Evolutionary conservation across 2,888 invertebrate genomes (phyloP), one percentile per base, ranked within the genome.

Genomic region (Automeris io): DNA sequence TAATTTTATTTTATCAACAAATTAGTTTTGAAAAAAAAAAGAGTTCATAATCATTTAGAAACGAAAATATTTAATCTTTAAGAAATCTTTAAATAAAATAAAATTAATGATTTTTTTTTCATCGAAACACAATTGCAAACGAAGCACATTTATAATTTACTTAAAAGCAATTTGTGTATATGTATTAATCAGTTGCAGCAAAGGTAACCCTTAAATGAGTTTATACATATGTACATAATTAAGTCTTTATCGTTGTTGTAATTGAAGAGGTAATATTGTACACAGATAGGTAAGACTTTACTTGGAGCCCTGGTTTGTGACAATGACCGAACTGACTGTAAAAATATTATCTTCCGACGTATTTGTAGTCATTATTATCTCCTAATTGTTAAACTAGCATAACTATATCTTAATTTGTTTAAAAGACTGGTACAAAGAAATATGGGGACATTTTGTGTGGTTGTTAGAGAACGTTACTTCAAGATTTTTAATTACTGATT

Each of bases 201-300:
- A 16, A 16, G 13, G 29, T n/a, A n/a, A 29, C 13, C 29, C 16
- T 29, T 16, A 29, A 29, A 13, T 29, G 29, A 29, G 26, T 26
- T 26, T 13, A 26, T 29, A 29, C 26, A 26, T 29, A 29, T 29
- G 16, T 16, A 24, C 8, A 29, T 29, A 29, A 29, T 29, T 29
- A 29, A n/a, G 16, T 16, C 16, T 8, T 16, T 29, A 16, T 29
- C 29, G 29, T 9, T 29, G 16, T 16, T 29, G 29, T 29, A 29
- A 29, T 16, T 29, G 29, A 29, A 16, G 29, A 29, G 16, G 29
- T 29, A 29, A 29, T 29, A 29, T 16, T 29, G 29, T 29, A 29
- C n/a, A n/a, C n/a, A 29, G 29, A 16, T 29, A 29, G 16, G 13
- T 29, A 16, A 29, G 16, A 29, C 29, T 29, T 29, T 16, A 29